Evolutionary conservation across 2,113 vertebrate genomes (phyloP).

Genomic region (Corythaeola cristata): DNA sequence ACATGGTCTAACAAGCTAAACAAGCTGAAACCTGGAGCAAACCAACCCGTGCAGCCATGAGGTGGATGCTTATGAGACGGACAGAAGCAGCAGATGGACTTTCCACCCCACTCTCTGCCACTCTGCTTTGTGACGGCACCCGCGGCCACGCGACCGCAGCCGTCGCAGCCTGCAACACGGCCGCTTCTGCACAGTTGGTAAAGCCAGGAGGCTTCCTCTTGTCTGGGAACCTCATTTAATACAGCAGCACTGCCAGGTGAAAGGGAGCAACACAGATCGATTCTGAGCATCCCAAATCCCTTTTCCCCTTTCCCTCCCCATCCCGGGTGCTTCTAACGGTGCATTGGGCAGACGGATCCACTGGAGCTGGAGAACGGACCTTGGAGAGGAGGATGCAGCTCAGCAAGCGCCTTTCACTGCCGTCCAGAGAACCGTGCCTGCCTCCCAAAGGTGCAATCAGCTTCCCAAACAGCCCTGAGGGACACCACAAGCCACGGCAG

Average conservation of each 20-base stretch:
- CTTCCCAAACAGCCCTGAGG: not conserved
- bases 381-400: not conserved
- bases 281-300: not conserved
- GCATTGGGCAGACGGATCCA: not conserved
- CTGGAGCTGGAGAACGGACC: not conserved
- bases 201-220: not conserved
- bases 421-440: not conserved
- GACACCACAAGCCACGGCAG: not conserved
- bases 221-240: not conserved
- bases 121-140: not conserved
- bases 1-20: not conserved
- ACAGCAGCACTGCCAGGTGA: not conserved
- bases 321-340: not conserved
- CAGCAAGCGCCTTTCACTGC: not conserved
- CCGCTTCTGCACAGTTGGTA: not conserved
- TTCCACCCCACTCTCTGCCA: not conserved
- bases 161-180: not conserved
- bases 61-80: not conserved
- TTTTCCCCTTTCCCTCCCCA: not conserved
- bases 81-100: not conserved
- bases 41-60: not conserved
- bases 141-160: accelerated
- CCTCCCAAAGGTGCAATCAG: not conserved
- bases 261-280: not conserved
- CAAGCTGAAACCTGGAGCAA: not conserved